Conservation (phyloP, 2,113 vertebrate genomes). For the Leptosomus discolor region DNA sequence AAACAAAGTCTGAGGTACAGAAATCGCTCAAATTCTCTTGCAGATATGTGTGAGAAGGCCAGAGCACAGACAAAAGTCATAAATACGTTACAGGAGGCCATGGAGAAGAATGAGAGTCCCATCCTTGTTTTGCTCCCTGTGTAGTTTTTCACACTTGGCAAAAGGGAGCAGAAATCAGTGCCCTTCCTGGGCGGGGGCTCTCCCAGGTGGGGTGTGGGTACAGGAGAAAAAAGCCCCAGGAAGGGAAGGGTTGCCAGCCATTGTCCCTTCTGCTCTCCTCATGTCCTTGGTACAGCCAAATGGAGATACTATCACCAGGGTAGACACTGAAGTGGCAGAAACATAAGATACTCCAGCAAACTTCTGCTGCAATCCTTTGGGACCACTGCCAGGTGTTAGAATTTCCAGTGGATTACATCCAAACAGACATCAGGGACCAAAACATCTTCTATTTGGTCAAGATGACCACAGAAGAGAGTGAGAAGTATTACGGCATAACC, state of each 20-base stretch:
- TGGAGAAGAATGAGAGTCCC: neutral
- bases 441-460: neutral
- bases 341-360: neutral
- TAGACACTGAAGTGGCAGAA: neutral
- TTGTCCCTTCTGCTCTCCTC: neutral
- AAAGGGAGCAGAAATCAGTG: neutral
- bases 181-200: neutral
- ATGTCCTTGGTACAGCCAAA: neutral
- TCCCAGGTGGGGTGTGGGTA: fast-evolving
- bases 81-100: neutral
- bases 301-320: neutral
- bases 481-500: neutral
- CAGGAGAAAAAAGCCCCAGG: neutral
- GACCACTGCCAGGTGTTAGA: neutral
- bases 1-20: neutral
- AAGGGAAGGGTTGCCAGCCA: neutral
- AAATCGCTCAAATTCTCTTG: neutral
- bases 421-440: neutral
- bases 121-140: neutral
- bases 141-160: neutral
- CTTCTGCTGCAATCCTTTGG: neutral
- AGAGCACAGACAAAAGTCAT: fast-evolving
- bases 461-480: neutral
- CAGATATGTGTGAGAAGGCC: neutral
- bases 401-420: neutral